A percentile compares a stretch with the other conserved stretches of the same genome.
These are phyloP conservation scores for Plagodis pulveraria DNA, from an alignment of 2,888 invertebrate genomes.

Conservation along the genomic window DNA sequence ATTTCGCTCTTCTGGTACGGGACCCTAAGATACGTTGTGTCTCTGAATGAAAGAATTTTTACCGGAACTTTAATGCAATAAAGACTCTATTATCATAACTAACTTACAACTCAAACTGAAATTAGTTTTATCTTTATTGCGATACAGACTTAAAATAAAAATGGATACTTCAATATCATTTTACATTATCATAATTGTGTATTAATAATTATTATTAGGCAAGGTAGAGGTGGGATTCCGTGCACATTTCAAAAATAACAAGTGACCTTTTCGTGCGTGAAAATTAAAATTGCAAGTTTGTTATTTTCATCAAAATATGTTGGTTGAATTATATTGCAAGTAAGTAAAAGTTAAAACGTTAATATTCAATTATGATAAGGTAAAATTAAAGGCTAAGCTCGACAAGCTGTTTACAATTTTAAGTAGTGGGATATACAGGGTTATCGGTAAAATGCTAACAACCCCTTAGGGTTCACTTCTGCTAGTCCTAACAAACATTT, in stretches of 20 bases:
- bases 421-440: too few relatives aligned
- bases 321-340: neutral
- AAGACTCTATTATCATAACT: too few relatives aligned
- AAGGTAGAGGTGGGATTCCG: neutral
- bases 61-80: too few relatives aligned
- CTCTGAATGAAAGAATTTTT: too few relatives aligned
- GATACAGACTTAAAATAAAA: too few relatives aligned
- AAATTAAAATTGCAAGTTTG: slow-evolving; percentile 3
- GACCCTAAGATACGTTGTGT: too few relatives aligned
- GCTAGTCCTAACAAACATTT: too few relatives aligned
- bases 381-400: neutral
- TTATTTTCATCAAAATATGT: neutral
- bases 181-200: neutral
- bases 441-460: too few relatives aligned
- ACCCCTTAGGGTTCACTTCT: too few relatives aligned
- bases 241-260: slow-evolving; percentile 1
- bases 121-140: too few relatives aligned
- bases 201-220: neutral
- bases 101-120: too few relatives aligned
- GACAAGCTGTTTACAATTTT: neutral
- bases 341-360: neutral
- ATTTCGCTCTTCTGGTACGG: too few relatives aligned
- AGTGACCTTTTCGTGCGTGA: slow-evolving; percentile 6
- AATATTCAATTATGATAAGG: slow-evolving; percentile 2
- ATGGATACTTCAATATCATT: neutral